These are phyloP conservation scores for Microcebus lehilahytsara DNA, from an alignment of 2,113 vertebrate genomes.

Conservation along the genomic window DNA sequence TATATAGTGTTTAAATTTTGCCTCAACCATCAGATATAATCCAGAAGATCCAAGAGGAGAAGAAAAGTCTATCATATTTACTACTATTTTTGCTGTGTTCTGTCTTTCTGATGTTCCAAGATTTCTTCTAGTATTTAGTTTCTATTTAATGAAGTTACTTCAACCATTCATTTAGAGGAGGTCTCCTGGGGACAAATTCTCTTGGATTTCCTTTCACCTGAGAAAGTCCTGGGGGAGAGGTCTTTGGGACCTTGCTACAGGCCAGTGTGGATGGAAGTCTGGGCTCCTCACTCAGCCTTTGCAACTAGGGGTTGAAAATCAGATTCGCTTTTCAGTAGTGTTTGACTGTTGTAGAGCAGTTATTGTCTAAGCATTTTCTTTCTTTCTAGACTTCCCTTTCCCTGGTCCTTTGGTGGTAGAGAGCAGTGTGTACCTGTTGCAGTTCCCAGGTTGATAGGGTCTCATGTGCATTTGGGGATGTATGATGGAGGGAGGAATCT, in stretches of 20 bases:
- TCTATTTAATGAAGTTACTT: neutral
- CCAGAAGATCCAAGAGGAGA: neutral
- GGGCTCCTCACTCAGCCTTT: neutral
- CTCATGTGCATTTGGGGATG: neutral
- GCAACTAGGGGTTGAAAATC: rapidly evolving
- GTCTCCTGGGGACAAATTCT: neutral
- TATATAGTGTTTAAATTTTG: neutral
- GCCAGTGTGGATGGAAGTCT: neutral
- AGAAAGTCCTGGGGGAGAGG: neutral
- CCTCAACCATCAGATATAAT: neutral
- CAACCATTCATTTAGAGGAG: neutral
- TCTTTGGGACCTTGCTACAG: neutral
- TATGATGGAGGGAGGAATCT: neutral
- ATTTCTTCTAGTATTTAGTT: neutral
- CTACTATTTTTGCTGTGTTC: neutral
- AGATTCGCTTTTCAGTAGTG: neutral
- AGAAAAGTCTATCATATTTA: neutral
- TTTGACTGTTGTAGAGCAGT: neutral
- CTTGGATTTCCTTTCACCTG: neutral
- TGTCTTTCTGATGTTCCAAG: neutral
- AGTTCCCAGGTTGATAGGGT: neutral
- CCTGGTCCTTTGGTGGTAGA: neutral
- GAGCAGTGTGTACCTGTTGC: neutral
- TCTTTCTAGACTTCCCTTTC: neutral
- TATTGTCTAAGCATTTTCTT: neutral